Conservation (phyloP, 2,113 vertebrate genomes). For the Amphilophus citrinellus region DNA sequence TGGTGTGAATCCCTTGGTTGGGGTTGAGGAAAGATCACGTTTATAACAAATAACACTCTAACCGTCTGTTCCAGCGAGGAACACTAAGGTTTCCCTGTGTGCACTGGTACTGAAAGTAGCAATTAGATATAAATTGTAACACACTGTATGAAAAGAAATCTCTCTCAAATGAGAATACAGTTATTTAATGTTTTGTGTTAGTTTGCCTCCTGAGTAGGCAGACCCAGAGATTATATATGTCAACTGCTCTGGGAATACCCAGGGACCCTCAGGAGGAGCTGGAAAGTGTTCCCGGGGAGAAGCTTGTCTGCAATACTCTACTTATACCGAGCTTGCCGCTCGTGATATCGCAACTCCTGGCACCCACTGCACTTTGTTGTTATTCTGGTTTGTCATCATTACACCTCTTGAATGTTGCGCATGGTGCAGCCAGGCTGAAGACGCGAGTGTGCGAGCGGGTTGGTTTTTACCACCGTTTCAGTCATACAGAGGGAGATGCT, state of each 20-base stretch:
- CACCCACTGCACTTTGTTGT: not conserved
- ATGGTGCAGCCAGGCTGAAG: not conserved
- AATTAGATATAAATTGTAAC: not conserved
- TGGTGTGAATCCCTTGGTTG: not conserved
- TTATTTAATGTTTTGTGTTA: not conserved
- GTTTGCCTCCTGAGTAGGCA: not conserved
- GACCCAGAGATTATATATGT: not conserved
- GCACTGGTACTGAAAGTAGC: not conserved
- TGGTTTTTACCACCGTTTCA: not conserved
- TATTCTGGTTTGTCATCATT: not conserved
- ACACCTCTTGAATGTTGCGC: not conserved
- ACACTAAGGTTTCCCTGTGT: not conserved
- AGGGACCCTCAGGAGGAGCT: fast-evolving
- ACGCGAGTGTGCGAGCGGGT: not conserved
- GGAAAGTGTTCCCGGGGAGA: not conserved
- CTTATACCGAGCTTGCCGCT: fast-evolving
- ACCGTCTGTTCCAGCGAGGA: not conserved
- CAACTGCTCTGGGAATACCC: not conserved
- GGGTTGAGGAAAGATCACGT: not conserved
- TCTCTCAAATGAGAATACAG: not conserved
- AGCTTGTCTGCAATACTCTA: not conserved
- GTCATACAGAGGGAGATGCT: not conserved
- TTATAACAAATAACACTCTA: fast-evolving
- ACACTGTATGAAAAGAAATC: not conserved
- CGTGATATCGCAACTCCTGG: not conserved